Percentiles rank a stretch among this genome's conserved stretches.
Evolutionary conservation across 2,113 vertebrate genomes (phyloP).

Genomic region (Indri indri): DNA sequence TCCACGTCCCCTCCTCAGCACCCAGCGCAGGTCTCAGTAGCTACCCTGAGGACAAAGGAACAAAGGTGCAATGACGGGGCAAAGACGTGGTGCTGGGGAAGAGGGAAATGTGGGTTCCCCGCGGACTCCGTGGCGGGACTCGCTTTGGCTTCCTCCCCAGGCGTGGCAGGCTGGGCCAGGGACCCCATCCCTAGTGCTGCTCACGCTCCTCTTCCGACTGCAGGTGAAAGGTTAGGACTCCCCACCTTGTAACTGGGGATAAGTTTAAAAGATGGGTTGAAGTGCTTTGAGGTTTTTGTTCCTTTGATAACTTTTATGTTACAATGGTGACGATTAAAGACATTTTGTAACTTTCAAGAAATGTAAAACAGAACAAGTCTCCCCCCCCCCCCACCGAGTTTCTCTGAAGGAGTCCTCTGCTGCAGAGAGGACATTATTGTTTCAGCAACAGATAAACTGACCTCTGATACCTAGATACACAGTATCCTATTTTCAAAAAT

Average conservation of each 20-base stretch:
- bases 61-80: not conserved
- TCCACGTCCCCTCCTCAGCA: not conserved
- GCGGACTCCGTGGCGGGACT: not conserved
- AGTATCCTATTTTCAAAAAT: not conserved
- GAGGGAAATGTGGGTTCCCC: not conserved
- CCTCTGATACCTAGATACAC: too few species aligned
- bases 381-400: not conserved
- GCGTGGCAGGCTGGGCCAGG: fast-evolving
- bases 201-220: not conserved
- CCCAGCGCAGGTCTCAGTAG: not conserved
- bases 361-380: not conserved
- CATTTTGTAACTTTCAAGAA: not conserved
- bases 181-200: not conserved
- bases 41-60: not conserved
- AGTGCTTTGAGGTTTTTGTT: not conserved
- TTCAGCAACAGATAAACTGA: not conserved
- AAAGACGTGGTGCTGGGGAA: too few species aligned
- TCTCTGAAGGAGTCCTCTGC: not conserved
- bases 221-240: not conserved
- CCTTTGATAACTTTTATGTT: not conserved
- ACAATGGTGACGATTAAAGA: not conserved
- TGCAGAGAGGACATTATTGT: too few species aligned
- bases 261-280: not conserved
- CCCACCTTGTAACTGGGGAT: not conserved
- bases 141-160: not conserved